A percentile compares a stretch with the other conserved stretches of the same genome.
Evolutionary conservation across 2,888 invertebrate species (phyloP).

Genomic region (Dynastes grantii): DNA sequence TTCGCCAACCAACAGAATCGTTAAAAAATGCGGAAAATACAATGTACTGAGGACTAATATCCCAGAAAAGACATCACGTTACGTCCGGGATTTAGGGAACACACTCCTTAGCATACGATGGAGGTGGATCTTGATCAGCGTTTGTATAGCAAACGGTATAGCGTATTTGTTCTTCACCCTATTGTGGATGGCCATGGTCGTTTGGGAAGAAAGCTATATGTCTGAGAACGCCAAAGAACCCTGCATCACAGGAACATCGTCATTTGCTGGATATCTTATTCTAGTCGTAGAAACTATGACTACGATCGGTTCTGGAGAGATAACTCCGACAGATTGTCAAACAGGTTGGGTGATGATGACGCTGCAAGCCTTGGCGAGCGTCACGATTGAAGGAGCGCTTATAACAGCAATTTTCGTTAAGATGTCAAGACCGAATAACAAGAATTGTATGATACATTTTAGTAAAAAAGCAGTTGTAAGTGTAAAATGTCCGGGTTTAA

Average conservation of each 20-base stretch:
- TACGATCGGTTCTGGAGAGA: slow-evolving; percentile 64
- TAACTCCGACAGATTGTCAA: slow-evolving; percentile 63
- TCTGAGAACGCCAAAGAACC: slow-evolving; percentile 31
- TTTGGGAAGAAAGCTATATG: slow-evolving; percentile 46
- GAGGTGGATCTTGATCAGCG: slow-evolving; percentile 77
- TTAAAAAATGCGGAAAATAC: slow-evolving; percentile 67
- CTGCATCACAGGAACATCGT: slow-evolving; percentile 62
- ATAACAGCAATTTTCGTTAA: slow-evolving; percentile 77
- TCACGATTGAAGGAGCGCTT: slow-evolving; percentile 66
- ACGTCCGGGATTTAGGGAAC: slow-evolving; percentile 74
- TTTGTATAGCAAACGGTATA: slow-evolving; percentile 61
- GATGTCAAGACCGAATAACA: slow-evolving; percentile 74
- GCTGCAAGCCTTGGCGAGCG: slow-evolving; percentile 61
- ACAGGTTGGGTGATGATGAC: slow-evolving; percentile 60
- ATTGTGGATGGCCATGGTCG: slow-evolving; percentile 54
- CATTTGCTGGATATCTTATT: slow-evolving; percentile 63
- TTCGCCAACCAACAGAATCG: slow-evolving; percentile 67
- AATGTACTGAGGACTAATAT: slow-evolving; percentile 52
- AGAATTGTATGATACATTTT: slow-evolving; percentile 72
- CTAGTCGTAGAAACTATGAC: slow-evolving; percentile 65
- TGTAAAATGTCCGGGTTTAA: slow-evolving; percentile 50
- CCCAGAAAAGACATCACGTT: slow-evolving; percentile 61
- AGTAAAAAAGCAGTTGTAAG: slow-evolving; percentile 82
- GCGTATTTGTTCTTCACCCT: slow-evolving; percentile 55
- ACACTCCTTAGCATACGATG: slow-evolving; percentile 82